Conservation (phyloP, 2,113 vertebrate genomes). For the Crocuta crocuta region DNA sequence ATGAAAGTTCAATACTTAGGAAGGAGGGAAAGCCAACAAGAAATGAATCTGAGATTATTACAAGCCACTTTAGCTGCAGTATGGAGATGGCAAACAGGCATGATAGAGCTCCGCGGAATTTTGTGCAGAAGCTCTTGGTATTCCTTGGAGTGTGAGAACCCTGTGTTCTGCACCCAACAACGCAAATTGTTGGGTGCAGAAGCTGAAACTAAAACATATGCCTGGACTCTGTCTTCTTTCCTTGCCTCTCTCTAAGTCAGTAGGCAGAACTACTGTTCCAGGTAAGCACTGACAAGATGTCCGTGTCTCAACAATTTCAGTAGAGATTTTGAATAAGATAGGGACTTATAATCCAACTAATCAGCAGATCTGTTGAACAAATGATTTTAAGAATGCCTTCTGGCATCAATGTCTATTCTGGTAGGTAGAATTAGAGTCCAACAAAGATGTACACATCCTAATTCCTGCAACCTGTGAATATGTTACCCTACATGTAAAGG, state of each 20-base stretch:
- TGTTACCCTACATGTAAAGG: background rate
- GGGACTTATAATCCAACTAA: background rate
- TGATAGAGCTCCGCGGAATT: background rate
- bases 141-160: background rate
- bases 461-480: background rate
- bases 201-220: background rate
- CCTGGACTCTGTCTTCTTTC: background rate
- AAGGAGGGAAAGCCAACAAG: background rate
- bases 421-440: background rate
- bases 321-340: background rate
- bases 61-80: background rate
- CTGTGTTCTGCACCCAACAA: no score
- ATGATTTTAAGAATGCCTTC: background rate
- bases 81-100: background rate
- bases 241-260: background rate
- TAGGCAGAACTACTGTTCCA: background rate
- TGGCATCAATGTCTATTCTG: background rate
- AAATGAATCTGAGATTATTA: background rate
- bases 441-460: background rate
- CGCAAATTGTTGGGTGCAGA: background rate
- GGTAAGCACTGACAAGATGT: background rate
- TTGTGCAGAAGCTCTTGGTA: background rate
- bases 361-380: background rate
- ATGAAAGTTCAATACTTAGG: background rate
- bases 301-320: background rate